Evolutionary conservation across 2,113 vertebrate species (phyloP).

Genomic region (Percina caprodes): DNA sequence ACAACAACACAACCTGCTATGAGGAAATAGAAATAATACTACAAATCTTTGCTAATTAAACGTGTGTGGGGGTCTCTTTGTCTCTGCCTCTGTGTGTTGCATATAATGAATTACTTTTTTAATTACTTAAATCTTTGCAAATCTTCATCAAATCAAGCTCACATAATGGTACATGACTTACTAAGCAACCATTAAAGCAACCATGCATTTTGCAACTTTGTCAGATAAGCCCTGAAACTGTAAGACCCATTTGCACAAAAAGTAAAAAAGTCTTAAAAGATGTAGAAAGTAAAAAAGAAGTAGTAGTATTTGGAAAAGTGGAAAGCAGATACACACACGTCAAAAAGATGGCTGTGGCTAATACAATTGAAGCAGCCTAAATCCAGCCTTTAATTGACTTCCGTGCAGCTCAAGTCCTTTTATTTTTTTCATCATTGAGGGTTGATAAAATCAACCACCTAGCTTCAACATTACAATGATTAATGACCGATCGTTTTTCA

Average conservation of each 20-base stretch:
- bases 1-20: constrained; percentile 50
- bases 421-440: constrained; percentile 86
- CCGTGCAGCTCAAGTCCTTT: constrained; percentile 68
- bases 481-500: not conserved
- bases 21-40: constrained; percentile 29
- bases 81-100: not conserved
- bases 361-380: constrained; percentile 42
- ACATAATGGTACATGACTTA: not conserved
- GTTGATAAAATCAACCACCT: constrained; percentile 82
- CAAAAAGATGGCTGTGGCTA: constrained; percentile 67
- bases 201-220: not conserved
- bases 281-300: not conserved
- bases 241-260: not conserved
- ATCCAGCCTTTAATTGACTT: constrained; percentile 21
- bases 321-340: constrained; percentile 59
- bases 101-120: constrained; percentile 1
- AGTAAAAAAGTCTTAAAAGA: not conserved
- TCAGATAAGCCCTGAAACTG: not conserved
- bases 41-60: constrained; percentile 36
- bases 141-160: not conserved
- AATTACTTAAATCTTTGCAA: not conserved
- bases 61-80: not conserved
- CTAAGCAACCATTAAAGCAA: not conserved
- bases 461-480: constrained; percentile 1
- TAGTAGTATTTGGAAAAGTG: constrained; percentile 37